Percentiles rank a stretch among this genome's conserved stretches.
Conservation (phyloP, 2,888 invertebrate species). For the Caenorhabditis afra region DNA sequence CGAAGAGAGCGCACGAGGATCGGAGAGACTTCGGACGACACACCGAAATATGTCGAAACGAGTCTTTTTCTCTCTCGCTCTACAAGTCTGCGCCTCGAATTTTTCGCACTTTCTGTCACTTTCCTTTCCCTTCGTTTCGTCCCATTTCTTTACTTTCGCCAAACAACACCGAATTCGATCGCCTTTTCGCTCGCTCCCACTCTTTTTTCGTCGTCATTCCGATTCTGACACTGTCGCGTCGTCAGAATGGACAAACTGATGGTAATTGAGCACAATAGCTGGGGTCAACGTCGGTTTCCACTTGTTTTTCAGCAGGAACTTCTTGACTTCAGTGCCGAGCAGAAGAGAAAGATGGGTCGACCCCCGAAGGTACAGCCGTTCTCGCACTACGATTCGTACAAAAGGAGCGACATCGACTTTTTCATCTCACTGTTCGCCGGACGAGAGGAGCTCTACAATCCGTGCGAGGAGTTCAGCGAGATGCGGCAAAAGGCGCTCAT, state of each 20-base stretch:
- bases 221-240: background rate
- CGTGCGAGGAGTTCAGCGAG: conserved; percentile 38
- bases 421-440: conserved; percentile 47
- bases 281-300: background rate
- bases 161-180: conserved; percentile 21
- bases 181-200: conserved; percentile 4
- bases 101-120: conserved; percentile 31
- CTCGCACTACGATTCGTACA: conserved; percentile 50
- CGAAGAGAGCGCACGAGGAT: conserved; percentile 30
- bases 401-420: conserved; percentile 35
- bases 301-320: conserved; percentile 9
- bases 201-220: conserved; percentile 3
- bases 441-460: conserved; percentile 44
- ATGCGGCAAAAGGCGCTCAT: conserved; percentile 19
- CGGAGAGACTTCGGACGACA: conserved; percentile 25
- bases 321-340: conserved; percentile 22
- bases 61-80: conserved; percentile 35
- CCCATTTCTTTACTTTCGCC: conserved; percentile 35
- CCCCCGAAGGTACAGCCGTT: conserved; percentile 40
- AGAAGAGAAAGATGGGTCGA: conserved; percentile 50
- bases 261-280: background rate
- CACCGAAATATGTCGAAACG: conserved; percentile 24
- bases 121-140: conserved; percentile 22
- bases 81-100: conserved; percentile 42
- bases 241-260: conserved; percentile 16